These are phyloP conservation scores for Sceliomorpha sp. DNA, from an alignment of 2,888 invertebrate genomes.

Conservation along the genomic window DNA sequence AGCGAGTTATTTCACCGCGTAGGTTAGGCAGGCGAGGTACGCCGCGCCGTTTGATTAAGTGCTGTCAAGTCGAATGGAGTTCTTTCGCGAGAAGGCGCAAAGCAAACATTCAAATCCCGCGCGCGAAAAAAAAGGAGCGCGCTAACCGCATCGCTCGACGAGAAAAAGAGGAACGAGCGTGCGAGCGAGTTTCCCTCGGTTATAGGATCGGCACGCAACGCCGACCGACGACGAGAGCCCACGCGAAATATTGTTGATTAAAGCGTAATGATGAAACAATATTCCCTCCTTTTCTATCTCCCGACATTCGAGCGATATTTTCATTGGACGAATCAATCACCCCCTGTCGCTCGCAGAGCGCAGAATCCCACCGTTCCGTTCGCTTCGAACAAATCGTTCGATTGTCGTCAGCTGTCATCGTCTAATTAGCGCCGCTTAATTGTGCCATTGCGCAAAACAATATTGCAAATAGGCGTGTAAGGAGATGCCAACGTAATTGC, in stretches of 20 bases:
- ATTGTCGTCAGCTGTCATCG: constrained; percentile 10
- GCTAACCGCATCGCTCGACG: too few relatives aligned
- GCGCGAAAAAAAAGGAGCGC: neutral
- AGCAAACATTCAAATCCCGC: neutral
- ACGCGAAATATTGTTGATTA: too few relatives aligned
- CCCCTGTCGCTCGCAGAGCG: too few relatives aligned
- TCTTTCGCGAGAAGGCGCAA: constrained; percentile 7
- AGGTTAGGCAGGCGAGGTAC: constrained; percentile 31
- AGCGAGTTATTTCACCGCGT: constrained; percentile 45
- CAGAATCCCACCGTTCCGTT: too few relatives aligned
- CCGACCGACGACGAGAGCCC: too few relatives aligned
- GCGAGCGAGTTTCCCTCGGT: too few relatives aligned
- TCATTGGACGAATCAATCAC: too few relatives aligned
- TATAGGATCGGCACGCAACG: too few relatives aligned
- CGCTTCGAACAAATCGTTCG: neutral
- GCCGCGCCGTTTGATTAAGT: constrained; percentile 41
- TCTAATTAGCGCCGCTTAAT: constrained; percentile 36
- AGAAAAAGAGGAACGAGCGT: too few relatives aligned
- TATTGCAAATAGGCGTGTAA: constrained; percentile 41
- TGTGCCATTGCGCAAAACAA: constrained; percentile 28
- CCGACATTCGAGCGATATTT: too few relatives aligned
- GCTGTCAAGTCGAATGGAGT: constrained; percentile 35
- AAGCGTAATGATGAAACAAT: too few relatives aligned
- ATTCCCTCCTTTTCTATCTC: too few relatives aligned
- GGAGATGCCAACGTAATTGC: constrained; percentile 38